These are phyloP conservation scores for Rhagium mordax DNA, from an alignment of 2,888 invertebrate genomes.

Conservation along the genomic window DNA sequence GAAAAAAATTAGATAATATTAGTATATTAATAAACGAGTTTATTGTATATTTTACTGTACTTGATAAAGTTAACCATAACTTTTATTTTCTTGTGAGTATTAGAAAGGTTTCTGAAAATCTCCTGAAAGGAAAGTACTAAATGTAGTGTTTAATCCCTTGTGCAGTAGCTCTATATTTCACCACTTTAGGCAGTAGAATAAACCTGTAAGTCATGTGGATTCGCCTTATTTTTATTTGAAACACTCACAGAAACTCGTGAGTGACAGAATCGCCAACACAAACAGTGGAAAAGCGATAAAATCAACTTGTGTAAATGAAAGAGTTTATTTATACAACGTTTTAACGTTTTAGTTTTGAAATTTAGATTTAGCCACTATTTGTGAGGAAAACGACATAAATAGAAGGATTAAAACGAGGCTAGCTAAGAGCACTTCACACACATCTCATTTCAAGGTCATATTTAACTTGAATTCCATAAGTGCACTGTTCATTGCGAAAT, in stretches of 20 bases:
- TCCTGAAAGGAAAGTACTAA: neutral
- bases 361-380: neutral
- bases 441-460: conserved; percentile 16
- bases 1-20: too few species aligned
- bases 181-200: neutral
- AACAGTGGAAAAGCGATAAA: conserved; percentile 5
- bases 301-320: conserved; percentile 10
- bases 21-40: too few species aligned
- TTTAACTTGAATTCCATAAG: conserved; percentile 12
- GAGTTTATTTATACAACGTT: conserved; percentile 3
- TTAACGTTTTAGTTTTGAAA: neutral
- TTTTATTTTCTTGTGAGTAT: too few species aligned
- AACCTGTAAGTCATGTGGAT: neutral
- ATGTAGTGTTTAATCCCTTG: neutral
- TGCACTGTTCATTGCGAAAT: conserved; percentile 13
- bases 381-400: neutral
- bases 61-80: too few species aligned
- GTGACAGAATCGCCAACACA: conserved; percentile 6
- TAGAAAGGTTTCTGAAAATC: neutral
- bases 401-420: neutral
- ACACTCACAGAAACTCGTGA: neutral
- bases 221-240: conserved; percentile 6
- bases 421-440: conserved; percentile 1
- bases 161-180: neutral
- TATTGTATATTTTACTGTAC: too few species aligned